These are phyloP conservation scores for Gambusia holbrooki DNA, from an alignment of 2,113 vertebrate species.

Conservation along the genomic window DNA sequence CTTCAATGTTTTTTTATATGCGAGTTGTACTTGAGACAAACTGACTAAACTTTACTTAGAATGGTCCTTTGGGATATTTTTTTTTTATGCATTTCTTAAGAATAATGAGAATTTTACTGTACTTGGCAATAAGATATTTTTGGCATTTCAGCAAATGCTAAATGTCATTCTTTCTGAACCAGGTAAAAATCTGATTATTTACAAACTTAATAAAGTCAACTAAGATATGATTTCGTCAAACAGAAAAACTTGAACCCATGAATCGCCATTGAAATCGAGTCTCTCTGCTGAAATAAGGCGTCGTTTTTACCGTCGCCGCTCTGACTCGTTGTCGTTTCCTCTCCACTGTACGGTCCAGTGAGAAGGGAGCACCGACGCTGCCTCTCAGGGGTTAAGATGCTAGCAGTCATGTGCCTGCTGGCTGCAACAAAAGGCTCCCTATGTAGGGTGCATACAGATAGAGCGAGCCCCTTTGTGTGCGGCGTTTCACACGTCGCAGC, in stretches of 20 bases:
- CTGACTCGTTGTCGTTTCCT: conserved; percentile 42
- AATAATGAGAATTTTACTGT: not conserved
- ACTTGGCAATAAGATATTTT: no score
- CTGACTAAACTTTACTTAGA: not conserved
- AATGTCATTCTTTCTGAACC: not conserved
- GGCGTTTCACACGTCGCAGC: conserved; percentile 79
- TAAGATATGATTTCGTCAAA: not conserved
- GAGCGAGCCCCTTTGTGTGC: conserved; percentile 80
- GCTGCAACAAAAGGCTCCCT: conserved; percentile 81
- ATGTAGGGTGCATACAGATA: conserved; percentile 83
- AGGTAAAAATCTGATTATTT: not conserved
- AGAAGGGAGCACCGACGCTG: conserved; percentile 59
- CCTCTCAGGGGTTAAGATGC: conserved; percentile 80
- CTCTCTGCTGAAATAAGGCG: conserved; percentile 6
- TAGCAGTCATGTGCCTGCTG: conserved; percentile 81
- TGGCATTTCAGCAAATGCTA: not conserved
- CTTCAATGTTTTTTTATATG: not conserved
- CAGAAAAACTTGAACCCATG: not conserved
- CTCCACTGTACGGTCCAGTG: conserved; percentile 45
- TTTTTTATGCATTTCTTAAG: not conserved
- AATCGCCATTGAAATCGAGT: not conserved
- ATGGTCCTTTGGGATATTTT: not conserved
- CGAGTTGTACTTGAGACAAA: not conserved
- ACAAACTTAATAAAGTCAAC: not conserved
- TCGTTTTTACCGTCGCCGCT: conserved; percentile 16